These are phyloP conservation scores for Lucilia cuprina DNA, from an alignment of 1,140 invertebrate species.

Conservation along the genomic window DNA sequence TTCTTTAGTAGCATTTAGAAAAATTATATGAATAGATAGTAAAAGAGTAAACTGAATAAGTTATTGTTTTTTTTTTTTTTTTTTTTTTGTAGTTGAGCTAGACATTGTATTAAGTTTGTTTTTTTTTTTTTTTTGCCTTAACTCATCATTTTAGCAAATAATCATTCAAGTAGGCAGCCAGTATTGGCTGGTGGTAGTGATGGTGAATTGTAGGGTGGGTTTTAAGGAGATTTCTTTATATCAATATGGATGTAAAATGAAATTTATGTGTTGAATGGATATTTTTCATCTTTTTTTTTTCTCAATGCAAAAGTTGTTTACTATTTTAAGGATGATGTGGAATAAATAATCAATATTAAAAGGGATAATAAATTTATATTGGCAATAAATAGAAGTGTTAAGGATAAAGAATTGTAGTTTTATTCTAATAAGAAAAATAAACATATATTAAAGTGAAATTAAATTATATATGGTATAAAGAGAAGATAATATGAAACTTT, in stretches of 20 bases:
- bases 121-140: not conserved
- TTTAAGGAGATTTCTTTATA: too few relatives aligned
- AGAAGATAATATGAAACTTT: too few relatives aligned
- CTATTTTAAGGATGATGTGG: not conserved
- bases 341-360: not conserved
- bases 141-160: not conserved
- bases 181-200: too few relatives aligned
- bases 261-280: conserved; percentile 5
- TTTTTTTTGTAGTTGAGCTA: not conserved
- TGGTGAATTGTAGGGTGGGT: not conserved
- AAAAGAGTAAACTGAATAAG: not conserved
- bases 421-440: not conserved
- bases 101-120: not conserved
- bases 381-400: not conserved
- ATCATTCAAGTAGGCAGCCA: too few relatives aligned
- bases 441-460: not conserved
- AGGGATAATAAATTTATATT: not conserved
- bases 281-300: not conserved
- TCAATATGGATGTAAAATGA: not conserved
- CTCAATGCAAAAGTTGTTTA: conserved; percentile 17
- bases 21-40: not conserved
- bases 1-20: conserved; percentile 20
- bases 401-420: not conserved
- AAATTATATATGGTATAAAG: too few relatives aligned
- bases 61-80: not conserved